Conservation (phyloP, 2,888 invertebrate species). For the Platynereis dumerilii region DNA sequence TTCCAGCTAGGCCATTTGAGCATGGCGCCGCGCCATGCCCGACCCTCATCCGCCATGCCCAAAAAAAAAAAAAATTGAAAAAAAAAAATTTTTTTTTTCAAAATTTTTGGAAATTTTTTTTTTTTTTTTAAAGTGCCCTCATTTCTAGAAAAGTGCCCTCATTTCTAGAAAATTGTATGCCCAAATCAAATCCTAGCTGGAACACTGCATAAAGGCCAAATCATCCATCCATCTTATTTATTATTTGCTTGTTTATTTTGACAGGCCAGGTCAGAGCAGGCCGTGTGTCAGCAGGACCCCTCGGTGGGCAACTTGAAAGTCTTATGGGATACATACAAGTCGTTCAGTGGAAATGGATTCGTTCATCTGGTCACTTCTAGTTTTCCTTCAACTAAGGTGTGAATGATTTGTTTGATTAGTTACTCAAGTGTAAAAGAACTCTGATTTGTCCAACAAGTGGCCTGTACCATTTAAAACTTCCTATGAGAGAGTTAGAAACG, state of each 20-base stretch:
- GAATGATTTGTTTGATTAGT: constrained; percentile 1
- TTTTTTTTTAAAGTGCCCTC: constrained; percentile 1
- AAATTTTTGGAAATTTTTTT: background rate
- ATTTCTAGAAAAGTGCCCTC: too few species aligned
- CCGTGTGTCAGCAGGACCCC: constrained; percentile 62
- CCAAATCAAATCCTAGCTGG: too few species aligned
- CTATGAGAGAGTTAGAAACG: too few species aligned
- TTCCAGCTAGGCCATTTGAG: too few species aligned
- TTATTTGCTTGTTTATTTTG: too few species aligned
- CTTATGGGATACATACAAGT: constrained; percentile 93
- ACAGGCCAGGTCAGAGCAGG: constrained; percentile 60
- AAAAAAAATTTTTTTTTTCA: background rate
- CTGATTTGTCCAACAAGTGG: too few species aligned
- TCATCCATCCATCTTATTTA: background rate
- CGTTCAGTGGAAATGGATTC: constrained; percentile 74
- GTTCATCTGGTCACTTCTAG: constrained; percentile 88
- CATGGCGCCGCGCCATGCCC: too few species aligned
- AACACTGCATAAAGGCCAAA: too few species aligned
- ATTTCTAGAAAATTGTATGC: too few species aligned
- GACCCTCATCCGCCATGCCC: too few species aligned
- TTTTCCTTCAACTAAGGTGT: constrained; percentile 85
- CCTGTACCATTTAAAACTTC: too few species aligned
- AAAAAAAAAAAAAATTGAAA: too few species aligned
- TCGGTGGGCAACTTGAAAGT: constrained; percentile 70
- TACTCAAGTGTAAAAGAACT: background rate